Base-by-base conservation (phyloP, 1,140 invertebrate species). In the Drosophila seguyi region DNA sequence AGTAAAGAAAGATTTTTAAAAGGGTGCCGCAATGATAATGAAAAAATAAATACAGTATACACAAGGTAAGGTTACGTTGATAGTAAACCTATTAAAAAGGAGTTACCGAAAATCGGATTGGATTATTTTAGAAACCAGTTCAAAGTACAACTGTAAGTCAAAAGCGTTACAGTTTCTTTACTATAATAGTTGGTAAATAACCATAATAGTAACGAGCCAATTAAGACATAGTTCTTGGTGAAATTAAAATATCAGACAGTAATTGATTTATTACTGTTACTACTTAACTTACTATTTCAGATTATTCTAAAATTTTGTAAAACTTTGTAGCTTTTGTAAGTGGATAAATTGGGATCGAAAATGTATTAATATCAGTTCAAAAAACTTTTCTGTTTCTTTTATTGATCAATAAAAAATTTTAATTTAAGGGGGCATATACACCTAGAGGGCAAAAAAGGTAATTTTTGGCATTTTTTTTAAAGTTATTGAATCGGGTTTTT, bases 61-160 rank as follows among this genome's bases (percentile, higher is more conserved):
- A 13, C 1, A 52, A 52, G 29, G 18, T 34, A 52, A 52, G 50
- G 13, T 16, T 52, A 34, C 29, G 29, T 31, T 34, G 3, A 20
- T 4, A 52, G 27, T 14, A 31, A 29, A 29, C 27, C 16, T 3
- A n/a, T 16, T 47, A 4, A 45, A 22, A 45, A 25, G 14, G 14
- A 47, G 20, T n/a, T 47, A n/a, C 22, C 22, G 14, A 36, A 48
- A 48, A 48, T 47, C 25, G 16, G 16, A 48, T 47, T 29, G n/a
- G 8, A 11, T 27, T 27, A 2, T 50, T 18, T 29, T 3, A 50
- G 16, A 50, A 29, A 18, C 16, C 27, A 27, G 25, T 13, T 27
- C 3, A 3, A 47, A 22, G 42, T 29, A 6, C 10, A 50, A 18
- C n/a, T 18, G 27, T 50, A 13, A 20, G 25, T 31, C 6, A 0